phyloP scores from a whole-genome alignment of 1,140 invertebrate genomes.

The Leptonema lineaticorne region DNA sequence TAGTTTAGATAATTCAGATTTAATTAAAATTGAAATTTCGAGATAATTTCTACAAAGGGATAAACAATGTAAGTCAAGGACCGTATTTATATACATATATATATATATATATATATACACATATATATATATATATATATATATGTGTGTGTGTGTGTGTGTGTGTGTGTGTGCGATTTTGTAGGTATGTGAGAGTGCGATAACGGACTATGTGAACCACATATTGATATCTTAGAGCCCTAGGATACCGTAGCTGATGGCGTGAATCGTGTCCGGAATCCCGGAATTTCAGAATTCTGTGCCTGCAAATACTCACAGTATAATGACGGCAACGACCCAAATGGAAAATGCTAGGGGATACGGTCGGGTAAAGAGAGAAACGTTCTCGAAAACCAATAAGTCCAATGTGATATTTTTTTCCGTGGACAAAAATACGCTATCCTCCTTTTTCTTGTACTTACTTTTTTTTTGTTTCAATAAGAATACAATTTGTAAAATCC shows the following conservation, averaged over 20 bases:
- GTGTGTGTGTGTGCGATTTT: too few relatives aligned
- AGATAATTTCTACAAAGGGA: too few relatives aligned
- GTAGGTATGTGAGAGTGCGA: conserved; percentile 1
- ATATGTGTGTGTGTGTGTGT: too few relatives aligned
- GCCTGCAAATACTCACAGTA: neutral
- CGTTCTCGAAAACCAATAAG: conserved; percentile 19
- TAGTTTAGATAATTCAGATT: too few relatives aligned
- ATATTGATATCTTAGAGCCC: conserved; percentile 10
- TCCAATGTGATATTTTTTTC: conserved; percentile 5
- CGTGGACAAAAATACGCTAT: neutral
- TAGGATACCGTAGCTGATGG: neutral
- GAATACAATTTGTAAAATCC: too few relatives aligned
- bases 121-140: too few relatives aligned
- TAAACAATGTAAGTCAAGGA: too few relatives aligned
- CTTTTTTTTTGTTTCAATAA: too few relatives aligned
- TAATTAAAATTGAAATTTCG: too few relatives aligned
- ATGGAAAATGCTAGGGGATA: conserved; percentile 14
- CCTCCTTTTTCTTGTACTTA: too few relatives aligned
- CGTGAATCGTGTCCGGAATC: conserved; percentile 19
- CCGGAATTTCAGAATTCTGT: neutral
- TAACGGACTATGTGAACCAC: conserved; percentile 22
- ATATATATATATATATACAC: too few relatives aligned
- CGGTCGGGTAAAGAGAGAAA: neutral
- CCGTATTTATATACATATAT: too few relatives aligned
- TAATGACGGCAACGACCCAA: conserved; percentile 22